Conservation (phyloP, 1,140 invertebrate genomes). For the Charaxes varanes region DNA sequence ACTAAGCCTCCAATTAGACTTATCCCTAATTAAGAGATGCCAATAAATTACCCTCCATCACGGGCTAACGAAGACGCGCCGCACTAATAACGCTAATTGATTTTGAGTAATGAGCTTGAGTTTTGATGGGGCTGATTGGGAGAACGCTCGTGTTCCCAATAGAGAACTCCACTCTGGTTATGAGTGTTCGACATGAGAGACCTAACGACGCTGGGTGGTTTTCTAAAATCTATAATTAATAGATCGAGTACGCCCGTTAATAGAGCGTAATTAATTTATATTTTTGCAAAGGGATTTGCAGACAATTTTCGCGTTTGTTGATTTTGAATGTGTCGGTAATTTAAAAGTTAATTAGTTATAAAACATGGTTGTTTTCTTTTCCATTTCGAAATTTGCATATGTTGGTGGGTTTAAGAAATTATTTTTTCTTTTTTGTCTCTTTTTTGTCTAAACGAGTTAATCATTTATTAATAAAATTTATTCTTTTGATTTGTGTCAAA, state of each 20-base stretch:
- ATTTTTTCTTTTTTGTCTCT: no score
- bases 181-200: slow-evolving; percentile 13
- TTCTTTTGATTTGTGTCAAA: no score
- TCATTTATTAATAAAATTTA: no score
- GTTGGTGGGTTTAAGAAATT: no score
- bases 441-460: no score
- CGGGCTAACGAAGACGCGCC: slow-evolving; percentile 72
- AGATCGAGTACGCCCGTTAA: slow-evolving; percentile 10
- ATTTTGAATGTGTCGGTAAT: no score
- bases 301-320: slow-evolving; percentile 9
- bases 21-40: slow-evolving; percentile 77
- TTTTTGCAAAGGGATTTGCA: slow-evolving; percentile 5
- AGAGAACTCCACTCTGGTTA: slow-evolving; percentile 11
- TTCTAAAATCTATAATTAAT: slow-evolving; percentile 14
- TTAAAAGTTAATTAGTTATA: not conserved
- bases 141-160: slow-evolving; percentile 37
- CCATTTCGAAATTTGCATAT: no score
- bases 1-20: slow-evolving; percentile 76
- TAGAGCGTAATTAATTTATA: slow-evolving; percentile 15
- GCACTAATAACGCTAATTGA: slow-evolving; percentile 73
- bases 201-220: slow-evolving; percentile 12
- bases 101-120: slow-evolving; percentile 73
- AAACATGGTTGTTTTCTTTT: no score
- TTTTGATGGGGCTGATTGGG: slow-evolving; percentile 69
- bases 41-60: slow-evolving; percentile 76